Percentiles rank a stretch among this genome's conserved stretches.
phyloP scores from a whole-genome alignment of 37 sponge, comb jelly and placozoan species.

The Spongia lamella region DNA sequence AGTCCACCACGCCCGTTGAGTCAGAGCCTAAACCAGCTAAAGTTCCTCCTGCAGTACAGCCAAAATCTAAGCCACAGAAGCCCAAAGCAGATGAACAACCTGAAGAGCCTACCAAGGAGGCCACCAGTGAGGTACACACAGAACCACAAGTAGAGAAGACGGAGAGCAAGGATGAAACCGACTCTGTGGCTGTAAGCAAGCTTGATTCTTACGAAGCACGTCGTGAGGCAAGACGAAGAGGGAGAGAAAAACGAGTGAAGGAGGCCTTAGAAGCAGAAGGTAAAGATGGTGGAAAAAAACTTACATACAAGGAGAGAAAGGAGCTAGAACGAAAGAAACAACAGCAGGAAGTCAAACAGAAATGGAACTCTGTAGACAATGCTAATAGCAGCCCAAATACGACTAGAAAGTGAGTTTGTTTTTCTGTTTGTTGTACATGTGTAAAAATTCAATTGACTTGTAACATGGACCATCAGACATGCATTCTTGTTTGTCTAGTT shows the following conservation, averaged over 20 bases:
- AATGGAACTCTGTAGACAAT: background rate
- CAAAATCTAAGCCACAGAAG: background rate
- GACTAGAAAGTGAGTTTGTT: background rate
- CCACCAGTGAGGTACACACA: background rate
- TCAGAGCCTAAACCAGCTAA: too few relatives aligned
- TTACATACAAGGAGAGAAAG: slow-evolving; percentile 55
- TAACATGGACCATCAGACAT: background rate
- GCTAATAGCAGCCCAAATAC: background rate
- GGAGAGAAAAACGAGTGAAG: slow-evolving; percentile 69
- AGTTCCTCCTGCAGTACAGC: background rate
- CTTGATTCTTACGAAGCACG: slow-evolving; percentile 73
- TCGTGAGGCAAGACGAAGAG: slow-evolving; percentile 66
- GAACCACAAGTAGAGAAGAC: background rate
- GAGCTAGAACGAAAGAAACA: slow-evolving; percentile 35
- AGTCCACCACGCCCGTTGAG: too few relatives aligned
- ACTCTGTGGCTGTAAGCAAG: slow-evolving; percentile 6
- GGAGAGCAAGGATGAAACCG: background rate
- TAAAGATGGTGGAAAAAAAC: slow-evolving; percentile 18
- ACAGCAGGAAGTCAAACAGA: slow-evolving; percentile 1
- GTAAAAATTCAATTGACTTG: background rate
- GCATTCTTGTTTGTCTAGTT: too few relatives aligned
- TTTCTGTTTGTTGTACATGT: too few relatives aligned
- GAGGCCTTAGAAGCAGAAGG: slow-evolving; percentile 26
- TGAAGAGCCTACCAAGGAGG: background rate
- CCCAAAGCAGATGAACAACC: background rate